Evolutionary conservation across 37 sponge, comb jelly and placozoan species (phyloP).

Genomic region (Aplysina aerophoba): DNA sequence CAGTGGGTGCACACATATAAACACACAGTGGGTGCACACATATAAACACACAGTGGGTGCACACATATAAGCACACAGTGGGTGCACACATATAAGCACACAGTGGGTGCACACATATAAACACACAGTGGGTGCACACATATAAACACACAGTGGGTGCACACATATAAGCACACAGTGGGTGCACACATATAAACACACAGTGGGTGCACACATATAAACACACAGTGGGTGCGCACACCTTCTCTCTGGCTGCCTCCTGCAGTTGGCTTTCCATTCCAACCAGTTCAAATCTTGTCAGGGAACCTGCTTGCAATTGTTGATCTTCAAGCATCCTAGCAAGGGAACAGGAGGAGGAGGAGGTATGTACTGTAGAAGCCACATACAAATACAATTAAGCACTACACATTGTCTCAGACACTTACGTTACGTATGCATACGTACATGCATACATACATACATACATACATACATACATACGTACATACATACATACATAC

Average conservation of each 20-base stretch:
- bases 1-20: constrained; percentile 5
- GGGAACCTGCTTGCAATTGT: neutral
- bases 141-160: constrained; percentile 5
- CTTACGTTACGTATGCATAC: neutral
- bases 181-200: constrained; percentile 16
- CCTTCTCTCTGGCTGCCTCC: constrained; percentile 25
- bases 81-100: constrained; percentile 3
- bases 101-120: constrained; percentile 5
- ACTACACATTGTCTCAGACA: neutral
- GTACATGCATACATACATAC: neutral
- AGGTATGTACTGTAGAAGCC: neutral
- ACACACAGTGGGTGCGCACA: constrained; percentile 20
- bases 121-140: constrained; percentile 20
- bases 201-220: constrained; percentile 7
- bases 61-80: constrained; percentile 16
- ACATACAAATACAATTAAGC: neutral
- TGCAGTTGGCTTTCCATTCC: constrained; percentile 31
- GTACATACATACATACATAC: neutral
- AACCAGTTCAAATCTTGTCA: neutral
- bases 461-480: neutral
- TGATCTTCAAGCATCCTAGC: constrained; percentile 17
- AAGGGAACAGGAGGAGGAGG: neutral
- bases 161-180: constrained; percentile 14
- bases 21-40: constrained; percentile 20
- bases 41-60: constrained; percentile 6